Conservation (phyloP, 2,888 invertebrate species). For the Drosophila neotestacea region DNA sequence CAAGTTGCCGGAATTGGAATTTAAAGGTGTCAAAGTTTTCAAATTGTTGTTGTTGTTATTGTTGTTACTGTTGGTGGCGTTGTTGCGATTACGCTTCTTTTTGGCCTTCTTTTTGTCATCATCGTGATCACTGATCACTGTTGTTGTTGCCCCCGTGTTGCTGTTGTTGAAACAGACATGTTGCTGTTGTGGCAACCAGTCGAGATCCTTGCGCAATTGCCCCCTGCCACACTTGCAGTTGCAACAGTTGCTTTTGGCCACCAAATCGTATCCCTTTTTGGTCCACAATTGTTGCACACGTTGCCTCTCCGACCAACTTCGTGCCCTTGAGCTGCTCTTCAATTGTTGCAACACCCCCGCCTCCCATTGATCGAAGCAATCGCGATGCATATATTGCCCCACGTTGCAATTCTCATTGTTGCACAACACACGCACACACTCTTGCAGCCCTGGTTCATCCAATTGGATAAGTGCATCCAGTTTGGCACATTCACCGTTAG, state of each 20-base stretch:
- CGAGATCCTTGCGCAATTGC: slow-evolving; percentile 96
- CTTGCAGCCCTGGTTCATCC: slow-evolving; percentile 91
- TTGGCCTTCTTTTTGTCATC: slow-evolving; percentile 87
- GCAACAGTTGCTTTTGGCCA: slow-evolving; percentile 97
- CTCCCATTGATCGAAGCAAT: slow-evolving; percentile 98
- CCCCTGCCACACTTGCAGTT: slow-evolving; percentile 97
- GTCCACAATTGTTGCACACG: slow-evolving; percentile 98
- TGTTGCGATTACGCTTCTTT: slow-evolving; percentile 89
- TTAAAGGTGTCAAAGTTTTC: slow-evolving; percentile 86
- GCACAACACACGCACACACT: slow-evolving; percentile 95
- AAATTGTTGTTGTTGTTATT: slow-evolving; percentile 85
- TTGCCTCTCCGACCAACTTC: slow-evolving; percentile 98
- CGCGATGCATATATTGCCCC: slow-evolving; percentile 97
- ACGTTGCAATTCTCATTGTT: slow-evolving; percentile 96
- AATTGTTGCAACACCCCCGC: slow-evolving; percentile 94
- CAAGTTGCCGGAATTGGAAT: slow-evolving; percentile 73
- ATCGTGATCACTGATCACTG: slow-evolving; percentile 84
- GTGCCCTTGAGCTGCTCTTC: slow-evolving; percentile 95
- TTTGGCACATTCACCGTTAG: slow-evolving; percentile 92
- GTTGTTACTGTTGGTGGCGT: slow-evolving; percentile 59
- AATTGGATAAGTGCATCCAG: slow-evolving; percentile 87
- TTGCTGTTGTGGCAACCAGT: slow-evolving; percentile 88
- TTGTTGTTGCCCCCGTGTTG: slow-evolving; percentile 3
- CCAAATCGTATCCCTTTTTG: slow-evolving; percentile 98
- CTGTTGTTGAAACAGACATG: slow-evolving; percentile 22